Base-by-base conservation (phyloP, 1,140 invertebrate genomes). In the Maniola jurtina region DNA sequence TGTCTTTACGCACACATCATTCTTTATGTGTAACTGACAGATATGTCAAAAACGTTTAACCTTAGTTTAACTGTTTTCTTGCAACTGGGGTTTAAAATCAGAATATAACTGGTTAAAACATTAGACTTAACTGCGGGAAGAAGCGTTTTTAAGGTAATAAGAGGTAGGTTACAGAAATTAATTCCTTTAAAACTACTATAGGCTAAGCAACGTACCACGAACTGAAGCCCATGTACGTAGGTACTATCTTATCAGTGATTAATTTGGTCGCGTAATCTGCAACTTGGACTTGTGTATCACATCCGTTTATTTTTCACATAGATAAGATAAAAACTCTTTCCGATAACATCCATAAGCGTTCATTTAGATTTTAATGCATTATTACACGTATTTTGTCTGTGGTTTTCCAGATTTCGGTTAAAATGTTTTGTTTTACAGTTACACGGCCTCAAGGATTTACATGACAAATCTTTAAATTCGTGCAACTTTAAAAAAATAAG, bases 211-310 rank as follows among this genome's bases (percentile, higher is more conserved):
- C 25, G 52, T 34, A 55, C 10, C 13, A 55, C 36, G 15, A 48
- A 63, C 68, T 68, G 68, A 66, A 58, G 40, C 61, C 52, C 52
- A 67, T 67, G 62, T 59, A 25, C 1, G 4, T 25, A 25, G 25
- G 25, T 25, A 25, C 25, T 25, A 61, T 67, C 72, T 83, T 84
- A 86, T 86, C 81, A 82, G 71, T 87, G 83, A 85, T 86, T 83
- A 85, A 86, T 86, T 86, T 87, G 72, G 76, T 77, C 66, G 64
- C 71, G 80, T 83, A 84, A 87, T 86, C 84, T 82, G 74, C 68
- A 73, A 75, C 76, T 77, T 75, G 68, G 75, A 75, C 70, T 71
- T 61, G 66, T 79, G 75, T 81, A 75, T 81, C 76, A 78, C 69
- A 78, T 83, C 81, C 74, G 77, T 85, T 79, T 82, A 83, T 82